Conservation (phyloP, 1,140 invertebrate species). For the Laodelphax striatellus region DNA sequence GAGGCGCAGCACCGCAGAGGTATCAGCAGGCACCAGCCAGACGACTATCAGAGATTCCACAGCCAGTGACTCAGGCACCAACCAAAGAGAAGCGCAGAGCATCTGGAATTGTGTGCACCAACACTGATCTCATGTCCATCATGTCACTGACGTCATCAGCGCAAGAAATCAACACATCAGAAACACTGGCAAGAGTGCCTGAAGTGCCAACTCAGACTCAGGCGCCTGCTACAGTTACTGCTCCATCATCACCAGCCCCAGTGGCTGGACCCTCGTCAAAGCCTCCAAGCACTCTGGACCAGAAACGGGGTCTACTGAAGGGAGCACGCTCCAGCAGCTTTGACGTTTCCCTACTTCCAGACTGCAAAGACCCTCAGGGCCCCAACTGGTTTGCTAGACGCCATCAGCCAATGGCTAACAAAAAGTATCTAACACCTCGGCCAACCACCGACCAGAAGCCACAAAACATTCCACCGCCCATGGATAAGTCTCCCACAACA, state of each 20-base stretch:
- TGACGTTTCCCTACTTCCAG: slow-evolving; percentile 57
- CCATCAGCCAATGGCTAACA: slow-evolving; percentile 53
- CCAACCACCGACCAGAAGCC: not conserved
- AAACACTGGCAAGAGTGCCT: slow-evolving; percentile 10
- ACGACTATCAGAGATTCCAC: slow-evolving; percentile 21
- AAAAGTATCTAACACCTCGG: slow-evolving; percentile 10
- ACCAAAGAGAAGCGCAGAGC: slow-evolving; percentile 15
- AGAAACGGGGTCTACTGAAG: slow-evolving; percentile 41
- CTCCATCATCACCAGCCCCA: slow-evolving; percentile 13
- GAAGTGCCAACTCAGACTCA: slow-evolving; percentile 14
- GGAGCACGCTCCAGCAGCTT: slow-evolving; percentile 66
- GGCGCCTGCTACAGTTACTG: slow-evolving; percentile 25
- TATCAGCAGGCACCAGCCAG: slow-evolving; percentile 15
- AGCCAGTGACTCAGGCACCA: slow-evolving; percentile 5
- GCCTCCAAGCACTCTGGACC: slow-evolving; percentile 29
- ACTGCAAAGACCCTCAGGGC: slow-evolving; percentile 32
- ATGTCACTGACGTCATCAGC: slow-evolving; percentile 67
- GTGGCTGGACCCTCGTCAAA: not conserved
- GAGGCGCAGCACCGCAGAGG: slow-evolving; percentile 30
- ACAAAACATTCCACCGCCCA: slow-evolving; percentile 17
- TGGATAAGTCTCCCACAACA: slow-evolving; percentile 27
- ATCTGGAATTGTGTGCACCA: slow-evolving; percentile 57
- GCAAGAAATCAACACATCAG: slow-evolving; percentile 46
- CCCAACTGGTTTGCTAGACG: slow-evolving; percentile 62
- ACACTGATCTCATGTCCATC: slow-evolving; percentile 65